These are phyloP conservation scores for Eilema caniola DNA, from an alignment of 2,888 invertebrate genomes.

Conservation along the genomic window DNA sequence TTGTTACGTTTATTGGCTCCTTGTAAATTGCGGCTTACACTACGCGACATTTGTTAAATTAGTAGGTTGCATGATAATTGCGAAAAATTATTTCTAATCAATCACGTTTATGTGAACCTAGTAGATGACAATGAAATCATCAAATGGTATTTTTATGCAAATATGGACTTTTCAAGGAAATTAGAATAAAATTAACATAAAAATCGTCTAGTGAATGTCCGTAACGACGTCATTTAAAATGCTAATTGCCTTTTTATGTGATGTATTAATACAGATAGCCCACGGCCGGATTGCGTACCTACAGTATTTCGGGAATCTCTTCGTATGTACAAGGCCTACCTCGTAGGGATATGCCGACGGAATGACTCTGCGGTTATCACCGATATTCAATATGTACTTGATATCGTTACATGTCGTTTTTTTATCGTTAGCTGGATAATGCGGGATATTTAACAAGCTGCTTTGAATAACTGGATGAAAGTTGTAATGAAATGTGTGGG, in stretches of 20 bases:
- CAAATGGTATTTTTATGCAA: background rate
- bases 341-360: constrained; percentile 30
- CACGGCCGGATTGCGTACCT: constrained; percentile 38
- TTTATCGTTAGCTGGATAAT: constrained; percentile 9
- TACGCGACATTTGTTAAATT: constrained; percentile 44
- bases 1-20: constrained; percentile 62
- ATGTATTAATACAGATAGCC: constrained; percentile 55
- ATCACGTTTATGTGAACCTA: constrained; percentile 7
- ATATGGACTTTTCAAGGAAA: constrained; percentile 25
- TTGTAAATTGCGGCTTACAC: constrained; percentile 48
- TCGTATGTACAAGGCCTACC: too few species aligned
- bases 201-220: constrained; percentile 34
- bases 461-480: constrained; percentile 3
- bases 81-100: constrained; percentile 18
- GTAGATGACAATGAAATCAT: constrained; percentile 5
- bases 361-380: constrained; percentile 41
- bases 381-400: constrained; percentile 40
- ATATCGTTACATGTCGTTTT: constrained; percentile 25
- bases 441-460: constrained; percentile 13
- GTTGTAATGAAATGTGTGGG: background rate
- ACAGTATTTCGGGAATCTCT: constrained; percentile 24
- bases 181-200: constrained; percentile 46
- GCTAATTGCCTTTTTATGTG: constrained; percentile 62
- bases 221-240: constrained; percentile 63
- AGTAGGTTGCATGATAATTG: constrained; percentile 44